Evolutionary conservation across 1,140 invertebrate genomes (phyloP).

Genomic region (Cepaea nemoralis): DNA sequence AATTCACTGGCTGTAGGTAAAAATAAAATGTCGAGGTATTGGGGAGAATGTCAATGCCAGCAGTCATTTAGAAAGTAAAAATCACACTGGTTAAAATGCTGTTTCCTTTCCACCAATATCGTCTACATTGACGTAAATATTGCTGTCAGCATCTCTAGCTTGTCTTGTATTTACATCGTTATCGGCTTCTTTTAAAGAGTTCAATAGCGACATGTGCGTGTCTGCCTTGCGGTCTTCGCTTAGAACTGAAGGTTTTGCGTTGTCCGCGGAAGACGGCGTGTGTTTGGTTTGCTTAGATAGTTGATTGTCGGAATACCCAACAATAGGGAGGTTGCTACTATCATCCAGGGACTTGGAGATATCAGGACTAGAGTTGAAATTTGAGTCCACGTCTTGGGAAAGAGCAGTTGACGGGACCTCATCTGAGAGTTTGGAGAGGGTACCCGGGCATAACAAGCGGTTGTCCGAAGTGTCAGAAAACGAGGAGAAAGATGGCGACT

Average conservation of each 20-base stretch:
- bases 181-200: conserved; percentile 16
- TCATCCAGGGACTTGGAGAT: not conserved
- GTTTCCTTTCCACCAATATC: conserved; percentile 54
- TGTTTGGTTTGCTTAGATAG: not conserved
- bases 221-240: not conserved
- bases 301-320: not conserved
- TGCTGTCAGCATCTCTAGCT: conserved; percentile 49
- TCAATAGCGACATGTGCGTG: not conserved
- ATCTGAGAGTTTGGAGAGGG: conserved; percentile 29
- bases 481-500: conserved; percentile 29
- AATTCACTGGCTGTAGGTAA: no score
- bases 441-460: not conserved
- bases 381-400: not conserved
- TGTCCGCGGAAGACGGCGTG: not conserved
- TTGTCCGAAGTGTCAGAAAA: conserved; percentile 29
- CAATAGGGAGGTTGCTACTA: not conserved
- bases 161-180: conserved; percentile 37
- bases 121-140: conserved; percentile 56
- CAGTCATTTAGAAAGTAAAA: no score
- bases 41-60: no score
- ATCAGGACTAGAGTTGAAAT: conserved; percentile 3
- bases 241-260: not conserved
- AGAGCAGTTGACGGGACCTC: not conserved
- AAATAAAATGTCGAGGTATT: no score
- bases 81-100: conserved; percentile 52